These are phyloP conservation scores for Spisula solida DNA, from an alignment of 2,888 invertebrate genomes.

Conservation along the genomic window DNA sequence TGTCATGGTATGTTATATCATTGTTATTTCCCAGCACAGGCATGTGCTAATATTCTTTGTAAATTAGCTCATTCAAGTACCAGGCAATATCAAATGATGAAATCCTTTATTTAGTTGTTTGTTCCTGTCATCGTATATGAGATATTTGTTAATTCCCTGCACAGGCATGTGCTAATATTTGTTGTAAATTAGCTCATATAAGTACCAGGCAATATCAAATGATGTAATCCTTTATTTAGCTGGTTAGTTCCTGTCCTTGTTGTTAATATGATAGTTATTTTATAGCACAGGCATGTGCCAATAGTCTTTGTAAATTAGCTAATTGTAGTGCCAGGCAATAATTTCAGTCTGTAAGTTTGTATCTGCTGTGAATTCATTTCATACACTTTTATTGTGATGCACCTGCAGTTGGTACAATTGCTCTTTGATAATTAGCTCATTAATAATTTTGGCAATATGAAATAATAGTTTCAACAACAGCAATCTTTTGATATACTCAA, in stretches of 20 bases:
- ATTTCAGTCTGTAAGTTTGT: not conserved
- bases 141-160: no score
- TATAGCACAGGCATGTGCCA: slow-evolving; percentile 13
- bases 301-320: not conserved
- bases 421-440: not conserved
- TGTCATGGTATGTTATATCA: not conserved
- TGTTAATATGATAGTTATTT: not conserved
- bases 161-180: no score
- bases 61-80: slow-evolving; percentile 8
- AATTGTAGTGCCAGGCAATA: not conserved
- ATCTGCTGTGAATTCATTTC: not conserved
- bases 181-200: no score
- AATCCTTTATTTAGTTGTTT: no score
- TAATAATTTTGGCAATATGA: no score
- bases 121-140: no score
- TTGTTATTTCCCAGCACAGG: slow-evolving; percentile 14
- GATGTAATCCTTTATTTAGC: no score
- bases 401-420: not conserved
- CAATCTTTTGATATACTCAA: no score
- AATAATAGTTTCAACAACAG: no score
- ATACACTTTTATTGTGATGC: not conserved
- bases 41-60: slow-evolving; percentile 5
- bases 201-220: no score
- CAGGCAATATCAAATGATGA: not conserved
- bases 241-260: not conserved